Conservation (phyloP, 1,140 invertebrate genomes). For the Penaeus vannamei region DNA sequence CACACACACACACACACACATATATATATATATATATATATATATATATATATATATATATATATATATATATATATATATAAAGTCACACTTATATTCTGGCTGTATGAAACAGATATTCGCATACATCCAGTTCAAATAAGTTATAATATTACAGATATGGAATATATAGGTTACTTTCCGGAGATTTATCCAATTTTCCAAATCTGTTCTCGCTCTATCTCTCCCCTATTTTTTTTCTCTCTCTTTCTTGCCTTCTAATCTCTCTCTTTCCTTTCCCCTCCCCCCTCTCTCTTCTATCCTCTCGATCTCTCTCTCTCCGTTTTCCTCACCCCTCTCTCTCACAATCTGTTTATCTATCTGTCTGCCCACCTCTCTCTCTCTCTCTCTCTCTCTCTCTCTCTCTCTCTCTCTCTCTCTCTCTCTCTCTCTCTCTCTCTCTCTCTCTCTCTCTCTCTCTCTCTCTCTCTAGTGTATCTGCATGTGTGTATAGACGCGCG, state of each 20-base stretch:
- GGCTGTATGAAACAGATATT: too few species aligned
- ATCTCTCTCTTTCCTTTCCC: background rate
- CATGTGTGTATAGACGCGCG: too few species aligned
- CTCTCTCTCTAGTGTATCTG: too few species aligned
- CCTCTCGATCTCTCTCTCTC: background rate
- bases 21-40: conserved; percentile 21
- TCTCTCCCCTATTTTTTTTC: background rate
- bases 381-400: too few species aligned
- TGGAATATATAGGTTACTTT: background rate
- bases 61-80: background rate
- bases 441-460: too few species aligned
- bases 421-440: too few species aligned
- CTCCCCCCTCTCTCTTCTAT: background rate
- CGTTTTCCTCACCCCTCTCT: background rate
- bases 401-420: too few species aligned
- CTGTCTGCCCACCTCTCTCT: background rate
- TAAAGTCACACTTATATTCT: background rate
- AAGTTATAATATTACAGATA: too few species aligned
- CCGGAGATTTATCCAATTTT: background rate
- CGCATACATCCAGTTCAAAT: too few species aligned
- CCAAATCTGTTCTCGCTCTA: too few species aligned
- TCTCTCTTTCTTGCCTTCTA: too few species aligned
- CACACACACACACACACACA: background rate
- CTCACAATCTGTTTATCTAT: background rate
- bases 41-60: conserved; percentile 5